Percentiles rank a stretch among this genome's conserved stretches.
Conservation (phyloP, 2,888 invertebrate species). For the Tubulanus polymorphus region DNA sequence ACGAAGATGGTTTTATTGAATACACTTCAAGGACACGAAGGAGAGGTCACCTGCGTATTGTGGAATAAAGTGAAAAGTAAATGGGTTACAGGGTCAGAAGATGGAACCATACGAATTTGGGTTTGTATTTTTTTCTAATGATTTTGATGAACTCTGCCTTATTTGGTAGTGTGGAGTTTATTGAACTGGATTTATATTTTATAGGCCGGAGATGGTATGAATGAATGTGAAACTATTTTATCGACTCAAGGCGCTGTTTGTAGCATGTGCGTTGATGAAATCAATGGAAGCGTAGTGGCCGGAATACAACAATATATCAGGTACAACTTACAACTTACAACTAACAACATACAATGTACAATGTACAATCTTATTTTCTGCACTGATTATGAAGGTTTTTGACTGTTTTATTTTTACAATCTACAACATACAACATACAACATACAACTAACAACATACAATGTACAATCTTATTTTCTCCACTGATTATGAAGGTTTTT, state of each 20-base stretch:
- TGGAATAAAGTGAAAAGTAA: conserved; percentile 43
- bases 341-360: too few species aligned
- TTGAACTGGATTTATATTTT: conserved; percentile 11
- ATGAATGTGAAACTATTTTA: conserved; percentile 48
- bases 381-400: too few species aligned
- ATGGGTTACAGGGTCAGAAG: conserved; percentile 53
- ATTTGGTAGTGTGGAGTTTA: neutral
- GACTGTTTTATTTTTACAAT: too few species aligned
- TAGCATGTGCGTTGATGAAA: conserved; percentile 43
- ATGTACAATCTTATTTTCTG: too few species aligned
- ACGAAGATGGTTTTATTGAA: conserved; percentile 46
- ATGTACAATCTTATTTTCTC: too few species aligned
- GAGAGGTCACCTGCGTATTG: conserved; percentile 44
- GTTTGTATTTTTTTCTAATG: conserved; percentile 21
- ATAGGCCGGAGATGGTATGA: conserved; percentile 42
- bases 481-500: too few species aligned
- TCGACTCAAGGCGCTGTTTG: conserved; percentile 38
- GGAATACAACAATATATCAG: conserved; percentile 45
- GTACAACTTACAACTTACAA: conserved; percentile 27
- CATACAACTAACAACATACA: too few species aligned
- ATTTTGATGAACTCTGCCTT: too few species aligned
- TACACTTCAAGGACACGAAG: conserved; percentile 49
- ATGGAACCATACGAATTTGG: conserved; percentile 51
- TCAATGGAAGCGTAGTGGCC: conserved; percentile 46
- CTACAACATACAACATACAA: too few species aligned